Evolutionary conservation across 2,113 vertebrate species (phyloP), one percentile per base, ranked within the genome.

Genomic region (Hyperoodon ampullatus): DNA sequence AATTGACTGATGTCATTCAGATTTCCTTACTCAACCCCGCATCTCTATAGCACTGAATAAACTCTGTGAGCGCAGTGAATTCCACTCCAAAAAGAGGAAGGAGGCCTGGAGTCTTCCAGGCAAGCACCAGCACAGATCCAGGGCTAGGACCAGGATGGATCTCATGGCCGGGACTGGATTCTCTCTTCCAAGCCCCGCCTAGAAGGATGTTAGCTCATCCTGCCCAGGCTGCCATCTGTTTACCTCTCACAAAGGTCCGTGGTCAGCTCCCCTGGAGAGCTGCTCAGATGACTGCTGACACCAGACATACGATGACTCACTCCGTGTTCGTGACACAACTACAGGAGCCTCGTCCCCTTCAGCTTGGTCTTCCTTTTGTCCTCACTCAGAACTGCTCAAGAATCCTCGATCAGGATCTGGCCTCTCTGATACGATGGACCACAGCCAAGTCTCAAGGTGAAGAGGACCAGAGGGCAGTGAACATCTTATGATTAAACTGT

Each of bases 271-370:
- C 60, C 81, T 9, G 63, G 28, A 81, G 47, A 85, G 53, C 66
- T 13, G 35, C 75, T 96, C 50, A 21, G 44, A 53, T 6, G 42
- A 91, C 30, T n/a, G 26, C n/a, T 58, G 9, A 47, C 78, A 82
- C 66, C 91, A 70, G 42, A 24, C 65, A 84, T 72, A 58, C n/a
- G 85, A 18, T 80, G 74, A 83, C 58, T 95, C 93, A 60, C 78
- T 81, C 35, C 0, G 0, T 82, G 84, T 77, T 93, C 78, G 63
- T 14, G 90, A 92, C 23, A 24, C 83, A 91, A 71, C 44, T 30
- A 68, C 61, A 77, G 58, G 53, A n/a, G 18, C 61, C 13, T 70
- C 33, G n/a, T 68, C 28, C 70, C 33, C 58, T 23, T 72, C 39
- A n/a, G 55, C 55, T 58, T 58, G 55, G 55, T 58, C 55, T 58